Percentiles rank a stretch among this genome's conserved stretches.
Evolutionary conservation across 2,888 invertebrate genomes (phyloP).

Genomic region (Autographa pulchrina): DNA sequence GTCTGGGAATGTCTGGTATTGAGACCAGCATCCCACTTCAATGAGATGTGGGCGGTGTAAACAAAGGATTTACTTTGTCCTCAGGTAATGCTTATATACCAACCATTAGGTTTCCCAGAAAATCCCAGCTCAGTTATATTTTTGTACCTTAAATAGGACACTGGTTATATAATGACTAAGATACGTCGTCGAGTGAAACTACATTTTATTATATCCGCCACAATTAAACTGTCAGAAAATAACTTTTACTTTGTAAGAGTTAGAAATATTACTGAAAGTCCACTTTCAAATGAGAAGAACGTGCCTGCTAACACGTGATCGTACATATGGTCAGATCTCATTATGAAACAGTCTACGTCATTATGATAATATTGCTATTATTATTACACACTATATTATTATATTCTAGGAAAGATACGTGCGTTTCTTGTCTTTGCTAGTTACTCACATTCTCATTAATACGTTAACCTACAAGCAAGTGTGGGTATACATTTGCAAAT

Average conservation of each 20-base stretch:
- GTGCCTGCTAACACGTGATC: background rate
- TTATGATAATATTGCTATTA: background rate
- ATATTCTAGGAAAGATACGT: conserved; percentile 2
- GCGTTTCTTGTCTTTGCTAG: no score
- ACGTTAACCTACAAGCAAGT: no score
- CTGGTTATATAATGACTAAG: background rate
- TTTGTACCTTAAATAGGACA: conserved; percentile 7
- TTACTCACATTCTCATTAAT: no score
- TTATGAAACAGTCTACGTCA: background rate
- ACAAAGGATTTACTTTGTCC: conserved; percentile 20
- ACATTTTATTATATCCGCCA: background rate
- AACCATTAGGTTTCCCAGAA: background rate
- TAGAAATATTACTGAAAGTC: background rate
- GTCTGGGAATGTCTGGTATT: background rate
- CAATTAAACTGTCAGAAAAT: background rate
- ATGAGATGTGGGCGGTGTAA: conserved; percentile 1
- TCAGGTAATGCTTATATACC: conserved; percentile 18
- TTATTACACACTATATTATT: background rate
- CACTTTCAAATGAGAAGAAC: background rate
- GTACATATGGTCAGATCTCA: background rate
- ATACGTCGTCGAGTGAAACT: background rate
- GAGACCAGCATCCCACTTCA: conserved; percentile 1
- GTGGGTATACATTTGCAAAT: no score
- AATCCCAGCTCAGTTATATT: conserved; percentile 15
- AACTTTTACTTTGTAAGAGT: conserved; percentile 1